A percentile compares a stretch with the other conserved stretches of the same genome.
Conservation (phyloP, 2,113 vertebrate species). For the Hydropotes inermis region DNA sequence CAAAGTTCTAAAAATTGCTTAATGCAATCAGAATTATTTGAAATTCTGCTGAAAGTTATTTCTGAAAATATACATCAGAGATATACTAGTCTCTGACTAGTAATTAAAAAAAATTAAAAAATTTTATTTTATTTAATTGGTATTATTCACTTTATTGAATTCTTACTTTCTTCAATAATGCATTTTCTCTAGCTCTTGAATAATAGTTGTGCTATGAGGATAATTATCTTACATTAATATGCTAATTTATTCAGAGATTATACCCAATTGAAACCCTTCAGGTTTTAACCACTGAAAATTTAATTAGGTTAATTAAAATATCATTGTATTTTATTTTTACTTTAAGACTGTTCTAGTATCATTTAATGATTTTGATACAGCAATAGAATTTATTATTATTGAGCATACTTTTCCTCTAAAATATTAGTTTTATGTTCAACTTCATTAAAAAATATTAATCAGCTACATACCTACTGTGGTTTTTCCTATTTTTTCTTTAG, state of each 20-base stretch:
- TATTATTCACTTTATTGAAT: slow-evolving; percentile 33
- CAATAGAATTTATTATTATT: slow-evolving; percentile 28
- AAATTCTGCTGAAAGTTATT: not conserved
- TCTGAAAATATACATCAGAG: slow-evolving; percentile 5
- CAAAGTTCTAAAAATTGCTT: not conserved
- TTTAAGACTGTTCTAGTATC: slow-evolving; percentile 65
- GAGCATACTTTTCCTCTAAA: not conserved
- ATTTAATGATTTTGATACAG: slow-evolving; percentile 70
- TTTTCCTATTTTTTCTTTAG: not conserved
- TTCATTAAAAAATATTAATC: slow-evolving; percentile 42
- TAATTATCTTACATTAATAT: slow-evolving; percentile 66
- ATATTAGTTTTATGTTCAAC: slow-evolving; percentile 46
- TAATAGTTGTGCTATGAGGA: slow-evolving; percentile 62
- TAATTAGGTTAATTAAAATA: slow-evolving; percentile 76
- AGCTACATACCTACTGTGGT: not conserved
- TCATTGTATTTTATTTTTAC: slow-evolving; percentile 67
- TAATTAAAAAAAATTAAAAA: not conserved
- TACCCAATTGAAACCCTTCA: slow-evolving; percentile 56
- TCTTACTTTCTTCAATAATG: slow-evolving; percentile 42
- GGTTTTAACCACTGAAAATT: slow-evolving; percentile 44
- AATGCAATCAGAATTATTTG: not conserved
- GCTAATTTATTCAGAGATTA: slow-evolving; percentile 71
- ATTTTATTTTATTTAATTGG: slow-evolving; percentile 2
- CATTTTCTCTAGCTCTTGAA: slow-evolving; percentile 49
- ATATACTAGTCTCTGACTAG: not conserved